These are phyloP conservation scores for Andrena camellia DNA, from an alignment of 2,888 invertebrate species.

Conservation along the genomic window DNA sequence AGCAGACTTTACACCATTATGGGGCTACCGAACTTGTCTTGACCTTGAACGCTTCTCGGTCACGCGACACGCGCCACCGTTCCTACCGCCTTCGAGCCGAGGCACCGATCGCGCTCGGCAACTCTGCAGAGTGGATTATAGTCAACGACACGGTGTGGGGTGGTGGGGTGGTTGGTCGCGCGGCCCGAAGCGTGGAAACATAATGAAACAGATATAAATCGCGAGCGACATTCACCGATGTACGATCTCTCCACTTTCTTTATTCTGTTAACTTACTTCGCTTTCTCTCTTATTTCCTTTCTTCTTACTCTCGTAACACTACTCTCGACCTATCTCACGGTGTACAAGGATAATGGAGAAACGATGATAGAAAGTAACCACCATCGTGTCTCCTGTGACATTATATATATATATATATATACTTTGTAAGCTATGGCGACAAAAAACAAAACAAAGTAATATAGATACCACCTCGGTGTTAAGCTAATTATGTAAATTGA, in stretches of 20 bases:
- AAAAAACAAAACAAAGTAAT: conserved; percentile 24
- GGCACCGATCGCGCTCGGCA: no score
- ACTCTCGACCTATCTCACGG: conserved; percentile 2
- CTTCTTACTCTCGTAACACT: conserved; percentile 55
- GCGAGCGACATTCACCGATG: conserved; percentile 4
- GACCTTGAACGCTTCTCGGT: conserved; percentile 3
- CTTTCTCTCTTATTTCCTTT: conserved; percentile 64
- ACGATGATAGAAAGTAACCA: neutral
- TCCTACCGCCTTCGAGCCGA: no score
- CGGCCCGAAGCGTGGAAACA: neutral
- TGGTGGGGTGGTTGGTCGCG: conserved; percentile 1
- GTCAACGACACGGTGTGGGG: neutral
- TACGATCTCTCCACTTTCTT: conserved; percentile 59
- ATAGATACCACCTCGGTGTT: conserved; percentile 51
- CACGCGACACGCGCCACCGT: neutral
- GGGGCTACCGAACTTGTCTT: neutral
- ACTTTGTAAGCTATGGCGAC: conserved; percentile 15
- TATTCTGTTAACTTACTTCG: conserved; percentile 69
- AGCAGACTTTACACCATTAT: conserved; percentile 1
- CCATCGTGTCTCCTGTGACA: neutral
- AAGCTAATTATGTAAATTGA: conserved; percentile 83
- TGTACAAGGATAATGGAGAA: neutral
- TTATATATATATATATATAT: no score
- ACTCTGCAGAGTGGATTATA: neutral
- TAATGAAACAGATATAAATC: neutral